A percentile compares a stretch with the other conserved stretches of the same genome.
Evolutionary conservation across 2,797 vertebrate species (phyloP).

Genomic region (Sternotherus odoratus): DNA sequence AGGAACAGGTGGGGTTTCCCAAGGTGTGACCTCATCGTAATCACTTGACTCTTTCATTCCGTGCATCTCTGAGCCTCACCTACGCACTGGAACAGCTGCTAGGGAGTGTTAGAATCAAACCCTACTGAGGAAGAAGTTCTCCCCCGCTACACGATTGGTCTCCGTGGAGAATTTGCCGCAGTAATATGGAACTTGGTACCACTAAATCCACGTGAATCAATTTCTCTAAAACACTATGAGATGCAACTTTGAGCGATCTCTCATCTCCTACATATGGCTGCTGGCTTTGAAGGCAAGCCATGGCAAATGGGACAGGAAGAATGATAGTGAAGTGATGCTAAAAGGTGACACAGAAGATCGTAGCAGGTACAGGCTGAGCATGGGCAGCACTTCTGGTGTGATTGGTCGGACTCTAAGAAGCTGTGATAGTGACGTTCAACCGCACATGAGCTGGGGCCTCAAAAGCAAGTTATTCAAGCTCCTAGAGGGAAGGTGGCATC

Average conservation of each 20-base stretch:
- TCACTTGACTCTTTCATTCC: not conserved
- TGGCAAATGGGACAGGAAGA: not conserved
- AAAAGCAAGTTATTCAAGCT: not conserved
- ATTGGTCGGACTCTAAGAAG: not conserved
- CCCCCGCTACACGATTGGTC: not conserved
- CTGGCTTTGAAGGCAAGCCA: not conserved
- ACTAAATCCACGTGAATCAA: not conserved
- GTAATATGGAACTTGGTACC: not conserved
- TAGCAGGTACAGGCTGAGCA: not conserved
- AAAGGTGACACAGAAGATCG: not conserved
- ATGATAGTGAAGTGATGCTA: not conserved
- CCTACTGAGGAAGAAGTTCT: not conserved
- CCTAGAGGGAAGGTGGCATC: not conserved
- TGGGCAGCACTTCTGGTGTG: not conserved
- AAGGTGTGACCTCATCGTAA: not conserved
- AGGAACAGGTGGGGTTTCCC: not conserved
- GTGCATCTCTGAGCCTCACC: not conserved
- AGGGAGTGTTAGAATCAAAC: not conserved
- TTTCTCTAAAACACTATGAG: accelerated
- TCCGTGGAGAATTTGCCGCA: not conserved
- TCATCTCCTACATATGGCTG: not conserved
- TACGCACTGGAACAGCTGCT: not conserved
- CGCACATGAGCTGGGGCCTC: not conserved
- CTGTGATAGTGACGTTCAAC: not conserved
- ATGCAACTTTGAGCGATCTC: not conserved